Evolutionary conservation across 2,113 vertebrate species (phyloP).

Genomic region (Aramus guarauna): DNA sequence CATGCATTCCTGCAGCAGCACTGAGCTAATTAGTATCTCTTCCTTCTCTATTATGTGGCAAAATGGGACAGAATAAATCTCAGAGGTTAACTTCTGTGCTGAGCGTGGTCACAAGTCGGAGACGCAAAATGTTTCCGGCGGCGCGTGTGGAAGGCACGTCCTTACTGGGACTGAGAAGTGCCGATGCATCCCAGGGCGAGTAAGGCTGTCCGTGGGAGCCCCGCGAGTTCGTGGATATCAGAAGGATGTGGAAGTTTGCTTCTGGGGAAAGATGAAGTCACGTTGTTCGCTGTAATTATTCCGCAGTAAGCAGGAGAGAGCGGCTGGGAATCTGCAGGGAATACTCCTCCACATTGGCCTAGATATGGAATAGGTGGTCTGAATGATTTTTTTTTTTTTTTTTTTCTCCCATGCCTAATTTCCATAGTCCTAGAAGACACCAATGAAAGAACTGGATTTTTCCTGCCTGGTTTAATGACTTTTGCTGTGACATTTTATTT

Average conservation of each 20-base stretch:
- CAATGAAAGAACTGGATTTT: background rate
- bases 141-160: fast-evolving
- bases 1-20: conserved; percentile 36
- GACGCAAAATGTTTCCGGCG: fast-evolving
- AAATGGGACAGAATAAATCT: background rate
- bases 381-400: too few relatives aligned
- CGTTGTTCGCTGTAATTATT: background rate
- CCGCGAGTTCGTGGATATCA: fast-evolving
- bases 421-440: background rate
- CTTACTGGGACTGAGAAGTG: fast-evolving
- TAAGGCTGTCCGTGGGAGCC: background rate
- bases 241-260: background rate
- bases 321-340: background rate
- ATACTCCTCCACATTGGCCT: background rate
- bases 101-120: background rate
- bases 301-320: background rate
- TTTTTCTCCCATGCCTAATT: too few relatives aligned
- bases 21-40: conserved; percentile 28
- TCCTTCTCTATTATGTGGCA: background rate
- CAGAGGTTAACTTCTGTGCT: background rate
- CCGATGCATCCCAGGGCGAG: background rate
- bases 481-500: background rate
- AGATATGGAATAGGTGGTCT: background rate
- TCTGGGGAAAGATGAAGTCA: background rate
- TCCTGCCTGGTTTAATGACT: background rate